A percentile compares a stretch with the other conserved stretches of the same genome.
Evolutionary conservation across 2,113 vertebrate species (phyloP).

Genomic region (Urocolius indicus): DNA sequence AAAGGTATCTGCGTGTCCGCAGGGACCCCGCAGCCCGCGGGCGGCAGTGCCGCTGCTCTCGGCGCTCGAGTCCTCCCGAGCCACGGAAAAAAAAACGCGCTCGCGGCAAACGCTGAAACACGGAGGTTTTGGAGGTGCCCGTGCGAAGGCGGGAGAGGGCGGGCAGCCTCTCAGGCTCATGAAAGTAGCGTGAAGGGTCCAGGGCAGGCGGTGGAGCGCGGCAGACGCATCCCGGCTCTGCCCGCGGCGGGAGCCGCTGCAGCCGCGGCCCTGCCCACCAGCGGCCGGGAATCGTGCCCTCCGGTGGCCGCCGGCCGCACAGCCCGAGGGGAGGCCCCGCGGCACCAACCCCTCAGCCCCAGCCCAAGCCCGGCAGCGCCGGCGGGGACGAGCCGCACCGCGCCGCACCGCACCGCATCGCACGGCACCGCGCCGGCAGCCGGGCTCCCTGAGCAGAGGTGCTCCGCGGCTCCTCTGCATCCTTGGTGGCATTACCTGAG

Average conservation of each 20-base stretch:
- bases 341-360: neutral
- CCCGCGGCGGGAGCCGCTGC: neutral
- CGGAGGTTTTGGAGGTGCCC: neutral
- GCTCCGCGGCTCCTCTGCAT: fast-evolving
- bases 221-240: neutral
- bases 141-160: neutral
- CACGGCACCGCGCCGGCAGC: no score
- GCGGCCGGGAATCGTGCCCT: constrained; percentile 81
- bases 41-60: neutral
- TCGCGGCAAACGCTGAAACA: neutral
- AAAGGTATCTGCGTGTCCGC: neutral
- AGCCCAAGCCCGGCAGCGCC: no score
- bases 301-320: constrained; percentile 80
- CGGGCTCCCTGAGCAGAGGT: fast-evolving
- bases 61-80: no score
- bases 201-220: no score
- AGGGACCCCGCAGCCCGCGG: neutral
- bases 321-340: neutral
- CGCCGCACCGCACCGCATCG: neutral
- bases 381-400: neutral
- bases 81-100: fast-evolving
- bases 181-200: neutral
- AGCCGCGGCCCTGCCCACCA: neutral
- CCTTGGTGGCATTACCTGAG: fast-evolving
- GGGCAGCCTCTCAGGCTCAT: neutral